phyloP scores from a whole-genome alignment of 2,888 invertebrate species.

The Aphidoletes aphidimyza region DNA sequence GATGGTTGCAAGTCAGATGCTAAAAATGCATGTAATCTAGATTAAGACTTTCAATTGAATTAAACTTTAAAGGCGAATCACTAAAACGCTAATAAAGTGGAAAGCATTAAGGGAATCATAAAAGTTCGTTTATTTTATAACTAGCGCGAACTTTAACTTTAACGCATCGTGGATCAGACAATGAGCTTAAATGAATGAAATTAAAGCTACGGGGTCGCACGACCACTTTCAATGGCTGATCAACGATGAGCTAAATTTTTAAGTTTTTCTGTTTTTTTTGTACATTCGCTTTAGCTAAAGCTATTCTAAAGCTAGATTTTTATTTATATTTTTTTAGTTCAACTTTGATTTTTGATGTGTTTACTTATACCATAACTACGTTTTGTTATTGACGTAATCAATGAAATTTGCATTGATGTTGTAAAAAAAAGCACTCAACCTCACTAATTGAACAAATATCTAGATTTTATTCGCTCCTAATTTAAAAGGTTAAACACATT shows the following conservation, averaged over 20 bases:
- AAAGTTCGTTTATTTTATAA: no score
- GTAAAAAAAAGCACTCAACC: background rate
- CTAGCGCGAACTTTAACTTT: background rate
- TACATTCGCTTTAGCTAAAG: no score
- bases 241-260: conserved; percentile 1
- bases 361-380: no score
- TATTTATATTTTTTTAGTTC: no score
- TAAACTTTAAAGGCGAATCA: background rate
- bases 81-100: background rate
- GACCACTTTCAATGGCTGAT: background rate
- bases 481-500: background rate
- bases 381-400: background rate
- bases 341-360: no score
- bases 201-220: background rate
- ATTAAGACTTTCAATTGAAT: background rate
- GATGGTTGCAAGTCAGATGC: background rate
- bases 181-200: background rate
- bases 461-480: background rate
- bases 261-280: no score
- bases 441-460: background rate
- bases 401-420: background rate
- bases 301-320: no score
- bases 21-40: background rate
- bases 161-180: background rate
- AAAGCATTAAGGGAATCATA: background rate